Conservation (phyloP, 2,797 vertebrate genomes). For the Malacoraja senta region DNA sequence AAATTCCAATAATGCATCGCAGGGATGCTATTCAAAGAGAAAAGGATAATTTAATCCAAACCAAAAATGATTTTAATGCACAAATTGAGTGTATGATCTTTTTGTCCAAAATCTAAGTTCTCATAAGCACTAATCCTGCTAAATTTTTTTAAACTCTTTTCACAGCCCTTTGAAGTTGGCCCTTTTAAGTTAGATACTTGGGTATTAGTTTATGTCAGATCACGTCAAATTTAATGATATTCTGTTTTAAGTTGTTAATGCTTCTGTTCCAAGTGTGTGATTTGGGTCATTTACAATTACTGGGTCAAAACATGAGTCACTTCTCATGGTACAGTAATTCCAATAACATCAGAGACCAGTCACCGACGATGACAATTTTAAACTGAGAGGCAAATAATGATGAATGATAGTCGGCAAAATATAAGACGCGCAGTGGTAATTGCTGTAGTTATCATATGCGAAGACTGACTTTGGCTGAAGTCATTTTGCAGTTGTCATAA, state of each 20-base stretch:
- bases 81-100: neutral
- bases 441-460: neutral
- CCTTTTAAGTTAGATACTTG: slow-evolving; percentile 1
- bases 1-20: neutral
- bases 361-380: neutral
- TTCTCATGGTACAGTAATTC: neutral
- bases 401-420: neutral
- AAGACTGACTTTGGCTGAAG: neutral
- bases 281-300: neutral
- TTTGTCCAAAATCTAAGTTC: neutral
- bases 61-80: neutral
- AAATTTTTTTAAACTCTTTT: neutral
- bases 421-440: neutral
- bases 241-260: neutral
- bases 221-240: neutral
- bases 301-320: neutral
- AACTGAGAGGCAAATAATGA: neutral
- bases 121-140: neutral
- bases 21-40: neutral
- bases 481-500: neutral
- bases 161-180: neutral
- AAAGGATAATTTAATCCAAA: neutral
- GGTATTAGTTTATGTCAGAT: slow-evolving; percentile 8
- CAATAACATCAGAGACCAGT: neutral
- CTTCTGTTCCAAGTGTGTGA: neutral